A percentile compares a stretch with the other conserved stretches of the same genome.
Conservation (phyloP, 2,797 vertebrate species). For the Enteromius argenteus region DNA sequence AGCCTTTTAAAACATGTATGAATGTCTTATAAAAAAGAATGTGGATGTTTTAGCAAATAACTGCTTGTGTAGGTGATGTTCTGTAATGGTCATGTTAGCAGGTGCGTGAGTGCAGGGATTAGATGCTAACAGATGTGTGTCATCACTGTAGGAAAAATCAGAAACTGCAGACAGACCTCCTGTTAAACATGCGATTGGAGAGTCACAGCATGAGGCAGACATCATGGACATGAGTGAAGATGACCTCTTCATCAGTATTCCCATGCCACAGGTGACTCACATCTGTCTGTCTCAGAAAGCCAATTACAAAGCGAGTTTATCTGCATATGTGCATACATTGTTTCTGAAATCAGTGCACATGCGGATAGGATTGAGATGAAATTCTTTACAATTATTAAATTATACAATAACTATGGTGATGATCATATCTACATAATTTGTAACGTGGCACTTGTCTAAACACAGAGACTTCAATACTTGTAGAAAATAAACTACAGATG, state of each 20-base stretch:
- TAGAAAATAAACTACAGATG: neutral
- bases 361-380: neutral
- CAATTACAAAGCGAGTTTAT: neutral
- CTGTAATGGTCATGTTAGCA: neutral
- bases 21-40: neutral
- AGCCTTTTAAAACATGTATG: no score
- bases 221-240: conserved; percentile 63
- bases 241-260: conserved; percentile 61
- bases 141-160: conserved; percentile 13
- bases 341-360: neutral
- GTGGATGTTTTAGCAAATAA: neutral
- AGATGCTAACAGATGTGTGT: neutral
- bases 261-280: conserved; percentile 65
- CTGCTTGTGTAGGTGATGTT: neutral
- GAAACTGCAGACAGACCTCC: neutral
- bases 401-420: neutral
- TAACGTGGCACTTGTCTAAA: neutral
- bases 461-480: neutral
- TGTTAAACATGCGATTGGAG: neutral
- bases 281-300: neutral
- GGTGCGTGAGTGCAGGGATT: neutral
- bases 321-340: neutral
- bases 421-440: neutral
- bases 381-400: neutral
- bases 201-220: conserved; percentile 23